Evolutionary conservation across 2,113 vertebrate species (phyloP).

Genomic region (Mobula birostris): DNA sequence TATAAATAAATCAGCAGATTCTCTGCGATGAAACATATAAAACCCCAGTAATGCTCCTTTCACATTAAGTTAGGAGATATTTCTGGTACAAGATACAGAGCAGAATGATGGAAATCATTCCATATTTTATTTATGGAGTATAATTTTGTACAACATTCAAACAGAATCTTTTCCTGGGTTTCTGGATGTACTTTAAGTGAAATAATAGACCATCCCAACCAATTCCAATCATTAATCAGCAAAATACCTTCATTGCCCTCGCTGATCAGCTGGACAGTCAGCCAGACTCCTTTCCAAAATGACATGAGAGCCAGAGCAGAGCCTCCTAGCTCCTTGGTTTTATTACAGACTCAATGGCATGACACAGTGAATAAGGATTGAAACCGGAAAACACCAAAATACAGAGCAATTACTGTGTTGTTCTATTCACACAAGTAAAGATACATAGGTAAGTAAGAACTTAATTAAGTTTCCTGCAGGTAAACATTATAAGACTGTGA

Average conservation of each 20-base stretch:
- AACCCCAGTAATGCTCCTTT: not conserved
- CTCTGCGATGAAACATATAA: not conserved
- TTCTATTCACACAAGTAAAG: no score
- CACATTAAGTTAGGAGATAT: not conserved
- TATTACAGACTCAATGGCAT: no score
- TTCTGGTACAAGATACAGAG: not conserved
- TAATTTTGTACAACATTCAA: not conserved
- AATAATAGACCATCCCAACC: not conserved
- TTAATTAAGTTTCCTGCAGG: no score
- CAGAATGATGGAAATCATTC: not conserved
- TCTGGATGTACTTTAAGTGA: conserved; percentile 15
- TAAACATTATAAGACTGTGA: no score
- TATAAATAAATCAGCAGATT: not conserved
- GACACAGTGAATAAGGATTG: no score
- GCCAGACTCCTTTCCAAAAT: no score
- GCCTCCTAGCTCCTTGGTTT: no score
- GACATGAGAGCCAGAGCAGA: no score
- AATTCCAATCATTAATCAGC: not conserved
- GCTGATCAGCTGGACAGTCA: no score
- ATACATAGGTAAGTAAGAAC: no score
- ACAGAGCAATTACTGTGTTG: no score
- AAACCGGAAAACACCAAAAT: no score
- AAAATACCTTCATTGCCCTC: not conserved
- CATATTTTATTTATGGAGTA: not conserved
- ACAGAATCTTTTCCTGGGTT: not conserved